phyloP scores from a whole-genome alignment of 30 jellyfish, hydroid and myxozoan genomes.

The Hydractinia echinata region DNA sequence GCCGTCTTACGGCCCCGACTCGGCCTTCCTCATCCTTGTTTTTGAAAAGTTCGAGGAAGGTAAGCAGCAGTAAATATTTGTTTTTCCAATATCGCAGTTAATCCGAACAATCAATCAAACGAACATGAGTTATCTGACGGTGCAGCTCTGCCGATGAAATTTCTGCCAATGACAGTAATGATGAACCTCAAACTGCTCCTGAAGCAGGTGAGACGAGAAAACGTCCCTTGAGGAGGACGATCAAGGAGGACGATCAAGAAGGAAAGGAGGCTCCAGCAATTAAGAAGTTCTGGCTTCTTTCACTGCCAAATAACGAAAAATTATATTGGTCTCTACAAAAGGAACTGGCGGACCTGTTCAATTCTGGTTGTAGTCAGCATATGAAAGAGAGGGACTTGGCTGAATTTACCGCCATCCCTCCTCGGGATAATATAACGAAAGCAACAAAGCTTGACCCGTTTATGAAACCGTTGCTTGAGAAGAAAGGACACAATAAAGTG shows the following conservation, averaged over 20 bases:
- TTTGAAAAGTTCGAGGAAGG: too few relatives aligned
- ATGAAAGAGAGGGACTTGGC: not conserved
- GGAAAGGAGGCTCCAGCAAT: too few relatives aligned
- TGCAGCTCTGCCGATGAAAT: not conserved
- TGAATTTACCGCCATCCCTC: not conserved
- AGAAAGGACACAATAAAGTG: not conserved
- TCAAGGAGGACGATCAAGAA: too few relatives aligned
- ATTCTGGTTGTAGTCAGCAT: not conserved
- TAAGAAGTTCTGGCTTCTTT: not conserved
- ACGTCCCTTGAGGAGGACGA: not conserved
- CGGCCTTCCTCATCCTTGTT: too few relatives aligned
- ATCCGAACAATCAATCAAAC: slow-evolving; percentile 1
- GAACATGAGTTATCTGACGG: too few relatives aligned
- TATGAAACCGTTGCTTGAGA: not conserved
- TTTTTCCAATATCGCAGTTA: not conserved
- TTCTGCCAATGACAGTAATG: not conserved
- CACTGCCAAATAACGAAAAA: too few relatives aligned
- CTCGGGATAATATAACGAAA: not conserved
- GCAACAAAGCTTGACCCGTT: slow-evolving; percentile 10
- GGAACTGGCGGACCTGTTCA: not conserved
- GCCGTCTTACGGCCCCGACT: too few relatives aligned
- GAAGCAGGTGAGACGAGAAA: not conserved
- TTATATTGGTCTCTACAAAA: too few relatives aligned
- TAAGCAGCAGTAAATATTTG: too few relatives aligned
- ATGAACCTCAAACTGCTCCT: slow-evolving; percentile 8